Evolutionary conservation across 2,113 vertebrate species (phyloP).

Genomic region (Rhombomys opimus): DNA sequence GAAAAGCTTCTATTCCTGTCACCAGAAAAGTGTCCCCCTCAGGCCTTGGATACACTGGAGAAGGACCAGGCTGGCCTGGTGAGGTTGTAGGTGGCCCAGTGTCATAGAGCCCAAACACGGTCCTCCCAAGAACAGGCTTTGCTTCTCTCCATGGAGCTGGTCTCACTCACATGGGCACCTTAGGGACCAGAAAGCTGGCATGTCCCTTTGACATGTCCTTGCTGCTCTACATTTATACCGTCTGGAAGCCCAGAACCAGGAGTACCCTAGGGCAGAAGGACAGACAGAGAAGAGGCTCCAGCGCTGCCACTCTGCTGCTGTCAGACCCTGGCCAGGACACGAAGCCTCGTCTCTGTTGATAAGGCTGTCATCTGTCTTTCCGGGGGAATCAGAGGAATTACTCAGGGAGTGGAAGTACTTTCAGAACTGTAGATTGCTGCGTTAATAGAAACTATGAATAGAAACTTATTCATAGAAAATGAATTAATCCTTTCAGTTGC

Average conservation of each 20-base stretch:
- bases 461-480: neutral
- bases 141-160: neutral
- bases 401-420: neutral
- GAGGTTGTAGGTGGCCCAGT: neutral
- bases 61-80: fast-evolving
- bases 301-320: neutral
- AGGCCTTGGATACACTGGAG: neutral
- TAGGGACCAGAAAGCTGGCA: neutral
- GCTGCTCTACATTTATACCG: neutral
- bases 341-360: neutral
- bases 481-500: conserved; percentile 1
- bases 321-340: neutral
- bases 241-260: neutral
- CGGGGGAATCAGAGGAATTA: neutral
- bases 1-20: neutral
- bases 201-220: neutral
- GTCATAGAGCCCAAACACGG: too few species aligned
- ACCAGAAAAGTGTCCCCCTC: neutral
- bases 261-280: neutral
- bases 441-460: neutral
- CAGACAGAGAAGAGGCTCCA: neutral
- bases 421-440: neutral
- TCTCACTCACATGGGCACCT: neutral
- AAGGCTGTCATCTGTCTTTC: neutral
- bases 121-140: neutral